Conservation (phyloP, 2,797 vertebrate genomes). For the Helicolenus hilgendorfi region DNA sequence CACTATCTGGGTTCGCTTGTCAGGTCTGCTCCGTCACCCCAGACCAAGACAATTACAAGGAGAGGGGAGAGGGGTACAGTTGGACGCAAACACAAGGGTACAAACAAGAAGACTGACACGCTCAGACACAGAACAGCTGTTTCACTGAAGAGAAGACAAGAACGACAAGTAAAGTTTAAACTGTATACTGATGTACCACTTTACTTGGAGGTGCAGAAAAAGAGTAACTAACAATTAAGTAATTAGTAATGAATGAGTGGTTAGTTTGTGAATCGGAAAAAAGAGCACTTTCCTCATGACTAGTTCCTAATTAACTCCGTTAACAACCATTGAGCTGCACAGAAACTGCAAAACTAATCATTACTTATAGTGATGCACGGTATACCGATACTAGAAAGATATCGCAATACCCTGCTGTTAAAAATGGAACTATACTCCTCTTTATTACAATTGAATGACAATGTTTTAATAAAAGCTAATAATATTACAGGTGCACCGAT, state of each 20-base stretch:
- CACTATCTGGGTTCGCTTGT: constrained; percentile 79
- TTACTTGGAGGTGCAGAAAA: background rate
- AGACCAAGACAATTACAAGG: constrained; percentile 66
- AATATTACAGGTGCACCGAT: background rate
- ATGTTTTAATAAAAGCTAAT: too few species aligned
- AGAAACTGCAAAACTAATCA: background rate
- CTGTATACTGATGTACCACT: background rate
- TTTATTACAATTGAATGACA: too few species aligned
- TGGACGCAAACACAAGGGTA: constrained; percentile 12
- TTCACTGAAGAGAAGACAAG: background rate
- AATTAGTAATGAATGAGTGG: background rate
- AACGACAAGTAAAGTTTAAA: background rate
- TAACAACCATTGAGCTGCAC: background rate
- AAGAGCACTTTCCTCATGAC: background rate
- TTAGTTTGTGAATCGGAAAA: background rate
- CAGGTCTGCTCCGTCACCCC: constrained; percentile 74
- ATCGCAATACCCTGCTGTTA: background rate
- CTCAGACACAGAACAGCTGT: background rate
- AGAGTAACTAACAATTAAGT: background rate
- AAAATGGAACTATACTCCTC: background rate
- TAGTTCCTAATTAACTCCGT: background rate
- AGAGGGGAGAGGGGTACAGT: background rate
- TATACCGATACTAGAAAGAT: background rate
- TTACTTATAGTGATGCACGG: background rate
- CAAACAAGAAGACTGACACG: background rate